phyloP scores from a whole-genome alignment of 2,113 vertebrate genomes.

The Thunnus maccoyii region DNA sequence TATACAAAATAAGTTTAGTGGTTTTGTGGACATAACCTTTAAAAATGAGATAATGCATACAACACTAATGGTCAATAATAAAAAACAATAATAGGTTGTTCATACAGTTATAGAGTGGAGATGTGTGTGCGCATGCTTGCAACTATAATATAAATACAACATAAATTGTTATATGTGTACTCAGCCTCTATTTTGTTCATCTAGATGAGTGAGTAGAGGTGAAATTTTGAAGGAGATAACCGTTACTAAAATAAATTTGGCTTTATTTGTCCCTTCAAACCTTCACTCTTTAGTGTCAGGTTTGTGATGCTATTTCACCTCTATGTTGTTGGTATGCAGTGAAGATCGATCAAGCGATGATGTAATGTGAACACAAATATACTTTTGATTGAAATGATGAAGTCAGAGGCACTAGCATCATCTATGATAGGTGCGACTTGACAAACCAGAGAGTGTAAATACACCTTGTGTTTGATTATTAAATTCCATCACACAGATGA shows the following conservation, averaged over 20 bases:
- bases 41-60: no score
- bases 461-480: not conserved
- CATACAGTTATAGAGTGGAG: no score
- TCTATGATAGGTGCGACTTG: not conserved
- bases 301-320: constrained; percentile 13
- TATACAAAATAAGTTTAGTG: no score
- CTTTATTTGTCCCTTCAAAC: not conserved
- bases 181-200: not conserved
- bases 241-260: no score
- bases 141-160: not conserved
- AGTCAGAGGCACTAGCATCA: not conserved
- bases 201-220: not conserved
- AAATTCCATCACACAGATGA: not conserved
- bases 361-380: constrained; percentile 7
- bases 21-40: no score
- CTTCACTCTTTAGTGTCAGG: not conserved
- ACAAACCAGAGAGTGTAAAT: constrained; percentile 1
- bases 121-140: not conserved
- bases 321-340: not conserved
- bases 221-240: no score
- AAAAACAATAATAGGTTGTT: no score
- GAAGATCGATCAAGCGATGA: not conserved
- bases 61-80: no score
- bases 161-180: not conserved
- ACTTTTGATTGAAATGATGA: constrained; percentile 4